A percentile compares a stretch with the other conserved stretches of the same genome.
phyloP scores from a whole-genome alignment of 2,797 vertebrate species.

The Ctenosaura bakeri region DNA sequence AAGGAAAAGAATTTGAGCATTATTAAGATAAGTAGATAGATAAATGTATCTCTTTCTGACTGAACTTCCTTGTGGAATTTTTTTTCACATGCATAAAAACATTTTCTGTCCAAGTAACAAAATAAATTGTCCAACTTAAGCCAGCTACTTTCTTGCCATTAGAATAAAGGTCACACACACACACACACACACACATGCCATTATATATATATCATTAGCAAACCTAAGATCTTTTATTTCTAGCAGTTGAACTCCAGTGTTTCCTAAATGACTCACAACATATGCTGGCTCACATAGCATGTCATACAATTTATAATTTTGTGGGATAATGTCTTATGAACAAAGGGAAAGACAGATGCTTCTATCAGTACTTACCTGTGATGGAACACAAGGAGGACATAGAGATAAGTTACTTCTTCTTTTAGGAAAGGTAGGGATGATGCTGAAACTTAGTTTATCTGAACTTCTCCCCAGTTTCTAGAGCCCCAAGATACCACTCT shows the following conservation, averaged over 20 bases:
- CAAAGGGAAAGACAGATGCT: not conserved
- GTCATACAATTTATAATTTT: not conserved
- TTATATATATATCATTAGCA: not conserved
- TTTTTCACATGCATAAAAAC: not conserved
- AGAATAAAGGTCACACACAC: not conserved
- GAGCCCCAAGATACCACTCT: too few relatives aligned
- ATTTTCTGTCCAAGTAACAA: not conserved
- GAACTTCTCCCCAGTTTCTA: not conserved
- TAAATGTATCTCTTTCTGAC: not conserved
- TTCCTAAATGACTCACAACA: not conserved
- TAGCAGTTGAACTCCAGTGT: not conserved
- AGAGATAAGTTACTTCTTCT: not conserved
- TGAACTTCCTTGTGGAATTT: not conserved
- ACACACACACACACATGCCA: too few relatives aligned
- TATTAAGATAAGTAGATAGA: not conserved
- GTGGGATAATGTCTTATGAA: not conserved
- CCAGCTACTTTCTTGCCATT: not conserved
- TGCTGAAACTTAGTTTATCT: not conserved
- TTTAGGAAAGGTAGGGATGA: too few relatives aligned
- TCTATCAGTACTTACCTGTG: not conserved
- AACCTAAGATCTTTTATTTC: not conserved
- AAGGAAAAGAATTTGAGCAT: slow-evolving; percentile 12
- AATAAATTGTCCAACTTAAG: not conserved
- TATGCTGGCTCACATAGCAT: not conserved
- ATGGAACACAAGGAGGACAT: not conserved